A percentile compares a stretch with the other conserved stretches of the same genome.
These are phyloP conservation scores for Eupeodes luniger DNA, from an alignment of 2,888 invertebrate species.

Conservation along the genomic window DNA sequence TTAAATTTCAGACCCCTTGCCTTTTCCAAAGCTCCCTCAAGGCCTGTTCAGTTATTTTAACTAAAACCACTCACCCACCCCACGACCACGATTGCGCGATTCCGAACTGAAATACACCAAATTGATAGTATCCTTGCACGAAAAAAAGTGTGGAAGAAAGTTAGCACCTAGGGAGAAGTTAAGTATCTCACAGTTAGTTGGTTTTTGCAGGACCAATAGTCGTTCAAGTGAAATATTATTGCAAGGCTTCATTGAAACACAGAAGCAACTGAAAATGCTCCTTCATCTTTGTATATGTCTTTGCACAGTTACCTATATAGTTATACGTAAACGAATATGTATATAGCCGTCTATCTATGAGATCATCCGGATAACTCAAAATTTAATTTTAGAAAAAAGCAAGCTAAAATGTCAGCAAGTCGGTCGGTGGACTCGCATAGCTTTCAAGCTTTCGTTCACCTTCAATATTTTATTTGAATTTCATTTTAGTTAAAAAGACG, in stretches of 20 bases:
- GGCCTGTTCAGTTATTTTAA: conserved; percentile 30
- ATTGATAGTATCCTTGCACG: conserved; percentile 23
- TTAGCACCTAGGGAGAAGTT: conserved; percentile 34
- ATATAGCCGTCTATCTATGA: conserved; percentile 7
- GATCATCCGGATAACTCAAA: conserved; percentile 66
- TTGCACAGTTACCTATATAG: not conserved
- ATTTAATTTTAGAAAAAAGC: conserved; percentile 51
- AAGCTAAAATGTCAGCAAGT: not conserved
- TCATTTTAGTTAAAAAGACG: too few relatives aligned
- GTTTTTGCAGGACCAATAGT: conserved; percentile 22
- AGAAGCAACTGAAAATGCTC: conserved; percentile 41
- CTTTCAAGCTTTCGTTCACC: too few relatives aligned
- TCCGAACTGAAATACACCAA: conserved; percentile 7
- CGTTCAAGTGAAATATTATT: conserved; percentile 54
- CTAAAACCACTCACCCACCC: not conserved
- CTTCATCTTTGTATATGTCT: conserved; percentile 5
- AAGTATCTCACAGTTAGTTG: conserved; percentile 41
- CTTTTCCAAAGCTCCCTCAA: conserved; percentile 3
- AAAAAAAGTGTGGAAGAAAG: conserved; percentile 9
- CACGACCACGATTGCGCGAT: not conserved
- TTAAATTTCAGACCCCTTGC: conserved; percentile 31
- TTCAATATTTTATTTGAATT: too few relatives aligned
- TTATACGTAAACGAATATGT: too few relatives aligned
- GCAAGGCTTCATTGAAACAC: conserved; percentile 56
- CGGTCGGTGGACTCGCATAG: not conserved